Evolutionary conservation across 2,113 vertebrate genomes (phyloP).

Genomic region (Lynx canadensis): DNA sequence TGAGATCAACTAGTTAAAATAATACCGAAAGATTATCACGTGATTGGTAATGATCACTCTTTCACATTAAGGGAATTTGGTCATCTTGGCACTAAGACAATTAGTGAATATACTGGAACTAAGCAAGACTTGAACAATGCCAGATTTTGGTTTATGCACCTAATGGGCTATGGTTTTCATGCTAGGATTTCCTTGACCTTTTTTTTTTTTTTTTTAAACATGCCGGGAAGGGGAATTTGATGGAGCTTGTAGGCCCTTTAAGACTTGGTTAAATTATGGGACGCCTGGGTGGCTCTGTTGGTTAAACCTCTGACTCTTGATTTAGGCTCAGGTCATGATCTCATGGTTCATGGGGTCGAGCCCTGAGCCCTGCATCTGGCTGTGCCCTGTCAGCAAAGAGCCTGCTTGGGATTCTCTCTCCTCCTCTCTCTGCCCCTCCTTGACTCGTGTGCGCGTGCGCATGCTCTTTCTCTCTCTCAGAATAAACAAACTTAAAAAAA

Average conservation of each 20-base stretch:
- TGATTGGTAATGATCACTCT: background rate
- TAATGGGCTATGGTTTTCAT: background rate
- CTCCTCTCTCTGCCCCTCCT: too few species aligned
- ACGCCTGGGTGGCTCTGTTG: too few species aligned
- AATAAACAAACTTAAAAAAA: too few species aligned
- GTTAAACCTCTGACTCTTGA: too few species aligned
- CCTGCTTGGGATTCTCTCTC: too few species aligned
- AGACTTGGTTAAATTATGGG: background rate
- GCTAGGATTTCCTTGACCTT: background rate
- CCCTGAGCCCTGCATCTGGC: too few species aligned
- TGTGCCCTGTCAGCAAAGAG: too few species aligned
- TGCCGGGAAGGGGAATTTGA: background rate
- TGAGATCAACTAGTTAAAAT: background rate
- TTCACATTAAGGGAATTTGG: background rate
- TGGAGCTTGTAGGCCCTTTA: background rate
- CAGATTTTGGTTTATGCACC: background rate
- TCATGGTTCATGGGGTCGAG: too few species aligned
- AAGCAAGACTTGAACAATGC: background rate
- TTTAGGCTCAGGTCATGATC: too few species aligned
- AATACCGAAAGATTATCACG: background rate
- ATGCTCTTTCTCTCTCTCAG: too few species aligned
- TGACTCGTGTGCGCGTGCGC: too few species aligned
- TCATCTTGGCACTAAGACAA: background rate
- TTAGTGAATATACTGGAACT: background rate
- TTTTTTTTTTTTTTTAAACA: background rate